Evolutionary conservation across 2,888 invertebrate species (phyloP), one percentile per base, ranked within the genome.

Genomic region (Drosophila paramelanica): DNA sequence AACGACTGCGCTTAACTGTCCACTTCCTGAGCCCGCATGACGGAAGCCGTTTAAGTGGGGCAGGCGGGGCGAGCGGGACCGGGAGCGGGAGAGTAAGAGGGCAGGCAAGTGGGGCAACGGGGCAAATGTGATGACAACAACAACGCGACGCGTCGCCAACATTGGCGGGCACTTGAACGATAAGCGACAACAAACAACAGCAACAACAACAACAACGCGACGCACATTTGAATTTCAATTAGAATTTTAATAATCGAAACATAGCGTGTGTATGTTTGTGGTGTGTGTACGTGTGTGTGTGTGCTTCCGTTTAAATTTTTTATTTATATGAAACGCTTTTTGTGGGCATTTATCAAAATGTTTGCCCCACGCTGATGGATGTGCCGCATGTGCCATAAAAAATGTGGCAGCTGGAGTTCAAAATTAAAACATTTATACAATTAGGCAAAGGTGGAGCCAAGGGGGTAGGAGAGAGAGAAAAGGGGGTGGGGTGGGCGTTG

Each of bases 171-270:
- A 64, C 43, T 64, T 65, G 42, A 65, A 38, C 77, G 75, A 75
- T 75, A 75, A 73, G 68, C 77, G 77, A 69, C 73, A 61, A 56
- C 67, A 76, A 56, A 49, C 69, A 43, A 20, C 43, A 52, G n/a
- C 17, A 49, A 25, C 57, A 36, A 59, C 47, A 49, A 17, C 17
- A 17, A 17, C 17, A 38, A 46, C 10, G 62, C 75, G 57, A 78
- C 73, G 77, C 84, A 79, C 84, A 89, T 88, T 88, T 89, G 89
- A 88, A 88, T 88, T 89, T 88, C 88, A 89, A 88, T 88, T 89
- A 89, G 90, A 80, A 85, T 87, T 83, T 82, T 84, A 88, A 84
- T 84, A 84, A 83, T 83, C 83, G 88, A 88, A 79, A 70, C 75
- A 62, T 45, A 42, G 51, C 53, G 65, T 14, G 47, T 49, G 60